These are phyloP conservation scores for Atractosteus spatula DNA, from an alignment of 2,113 vertebrate species.

Conservation along the genomic window DNA sequence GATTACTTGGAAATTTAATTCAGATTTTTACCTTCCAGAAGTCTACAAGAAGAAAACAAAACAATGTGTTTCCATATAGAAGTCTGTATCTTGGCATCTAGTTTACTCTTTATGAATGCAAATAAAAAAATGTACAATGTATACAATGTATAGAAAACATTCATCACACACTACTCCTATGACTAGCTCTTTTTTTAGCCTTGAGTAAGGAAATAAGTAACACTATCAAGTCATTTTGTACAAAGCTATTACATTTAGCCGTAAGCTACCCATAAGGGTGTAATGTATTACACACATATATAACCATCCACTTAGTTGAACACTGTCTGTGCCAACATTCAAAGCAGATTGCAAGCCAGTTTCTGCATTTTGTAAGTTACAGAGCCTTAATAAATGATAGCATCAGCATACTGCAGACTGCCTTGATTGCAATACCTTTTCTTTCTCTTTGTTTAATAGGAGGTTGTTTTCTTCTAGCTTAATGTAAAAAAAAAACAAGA, in stretches of 20 bases:
- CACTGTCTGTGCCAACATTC: not conserved
- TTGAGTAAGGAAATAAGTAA: not conserved
- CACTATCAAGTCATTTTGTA: not conserved
- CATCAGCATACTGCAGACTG: not conserved
- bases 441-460: not conserved
- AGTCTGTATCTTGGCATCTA: not conserved
- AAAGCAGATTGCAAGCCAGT: not conserved
- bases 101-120: not conserved
- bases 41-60: not conserved
- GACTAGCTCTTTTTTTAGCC: not conserved
- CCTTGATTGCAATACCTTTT: not conserved
- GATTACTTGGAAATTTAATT: no score
- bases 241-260: not conserved
- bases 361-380: no score
- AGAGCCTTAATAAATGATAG: not conserved
- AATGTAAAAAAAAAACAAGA: not conserved
- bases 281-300: not conserved
- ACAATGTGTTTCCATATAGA: not conserved
- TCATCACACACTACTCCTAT: not conserved
- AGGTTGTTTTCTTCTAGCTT: constrained; percentile 9
- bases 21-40: not conserved
- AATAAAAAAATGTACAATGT: not conserved
- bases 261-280: not conserved
- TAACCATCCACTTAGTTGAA: not conserved
- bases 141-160: no score